phyloP scores from a whole-genome alignment of 2,113 vertebrate species.

The Hirundichthys speculiger region DNA sequence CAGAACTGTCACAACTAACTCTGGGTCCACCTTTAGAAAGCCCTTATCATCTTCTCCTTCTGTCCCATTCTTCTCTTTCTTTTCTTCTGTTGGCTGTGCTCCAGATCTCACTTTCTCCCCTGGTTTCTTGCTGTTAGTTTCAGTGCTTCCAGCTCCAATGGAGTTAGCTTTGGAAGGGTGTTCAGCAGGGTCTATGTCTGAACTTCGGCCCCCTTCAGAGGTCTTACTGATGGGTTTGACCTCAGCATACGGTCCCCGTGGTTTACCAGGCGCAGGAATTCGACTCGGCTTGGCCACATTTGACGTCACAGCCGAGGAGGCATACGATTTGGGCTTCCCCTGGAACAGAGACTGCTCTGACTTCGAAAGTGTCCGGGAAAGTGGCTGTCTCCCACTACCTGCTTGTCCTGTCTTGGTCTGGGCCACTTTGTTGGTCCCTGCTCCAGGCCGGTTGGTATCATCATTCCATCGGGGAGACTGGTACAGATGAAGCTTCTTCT shows the following conservation, averaged over 20 bases:
- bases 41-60: conserved; percentile 83
- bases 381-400: conserved; percentile 73
- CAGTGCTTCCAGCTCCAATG: conserved; percentile 65
- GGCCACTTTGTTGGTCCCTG: conserved; percentile 48
- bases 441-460: conserved; percentile 80
- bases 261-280: conserved; percentile 82
- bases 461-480: conserved; percentile 91
- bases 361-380: conserved; percentile 89
- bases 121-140: conserved; percentile 54
- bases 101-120: conserved; percentile 72
- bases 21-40: conserved; percentile 96
- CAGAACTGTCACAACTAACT: conserved; percentile 95
- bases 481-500: conserved; percentile 93
- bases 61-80: conserved; percentile 58
- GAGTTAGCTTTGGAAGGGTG: conserved; percentile 80
- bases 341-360: conserved; percentile 95
- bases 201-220: conserved; percentile 78
- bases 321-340: conserved; percentile 82
- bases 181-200: conserved; percentile 83
- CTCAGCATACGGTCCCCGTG: conserved; percentile 92
- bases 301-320: conserved; percentile 74
- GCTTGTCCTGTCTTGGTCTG: conserved; percentile 60
- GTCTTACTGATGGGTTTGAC: conserved; percentile 94
- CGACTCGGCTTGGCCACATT: conserved; percentile 87
- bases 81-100: conserved; percentile 54